These are phyloP conservation scores for Xanthostigma xanthostigma DNA, from an alignment of 2,888 invertebrate genomes.

Conservation along the genomic window DNA sequence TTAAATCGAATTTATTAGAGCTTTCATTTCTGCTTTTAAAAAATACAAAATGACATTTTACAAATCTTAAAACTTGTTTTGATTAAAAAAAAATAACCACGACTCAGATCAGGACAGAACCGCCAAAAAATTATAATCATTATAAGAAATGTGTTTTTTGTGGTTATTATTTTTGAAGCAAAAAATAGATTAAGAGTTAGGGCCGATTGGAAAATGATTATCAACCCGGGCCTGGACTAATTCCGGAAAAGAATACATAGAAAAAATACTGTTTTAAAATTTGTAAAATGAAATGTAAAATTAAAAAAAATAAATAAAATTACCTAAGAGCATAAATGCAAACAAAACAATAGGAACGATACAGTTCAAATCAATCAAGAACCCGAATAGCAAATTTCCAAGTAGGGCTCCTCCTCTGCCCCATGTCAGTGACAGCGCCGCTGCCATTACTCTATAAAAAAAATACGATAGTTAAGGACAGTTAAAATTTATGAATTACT, in stretches of 20 bases:
- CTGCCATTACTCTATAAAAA: conserved; percentile 62
- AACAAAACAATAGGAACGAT: conserved; percentile 59
- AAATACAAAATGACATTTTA: no score
- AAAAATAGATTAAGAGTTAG: neutral
- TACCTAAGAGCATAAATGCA: conserved; percentile 57
- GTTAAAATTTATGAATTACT: no score
- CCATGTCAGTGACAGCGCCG: conserved; percentile 61
- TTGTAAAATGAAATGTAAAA: conserved; percentile 20
- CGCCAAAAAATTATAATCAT: no score
- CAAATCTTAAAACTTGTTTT: no score
- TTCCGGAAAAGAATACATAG: neutral
- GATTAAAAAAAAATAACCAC: no score
- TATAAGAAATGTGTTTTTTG: no score
- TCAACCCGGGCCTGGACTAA: neutral
- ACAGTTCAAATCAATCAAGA: conserved; percentile 66
- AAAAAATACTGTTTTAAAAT: neutral
- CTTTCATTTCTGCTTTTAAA: no score
- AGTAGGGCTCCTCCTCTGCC: conserved; percentile 63
- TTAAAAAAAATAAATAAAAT: conserved; percentile 42
- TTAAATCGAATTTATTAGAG: no score
- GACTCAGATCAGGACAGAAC: no score
- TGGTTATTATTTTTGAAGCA: neutral
- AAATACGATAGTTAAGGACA: neutral
- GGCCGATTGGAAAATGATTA: neutral
- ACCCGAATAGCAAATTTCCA: conserved; percentile 63